phyloP scores from a whole-genome alignment of 1,140 invertebrate species.

The Solenopsis invicta region DNA sequence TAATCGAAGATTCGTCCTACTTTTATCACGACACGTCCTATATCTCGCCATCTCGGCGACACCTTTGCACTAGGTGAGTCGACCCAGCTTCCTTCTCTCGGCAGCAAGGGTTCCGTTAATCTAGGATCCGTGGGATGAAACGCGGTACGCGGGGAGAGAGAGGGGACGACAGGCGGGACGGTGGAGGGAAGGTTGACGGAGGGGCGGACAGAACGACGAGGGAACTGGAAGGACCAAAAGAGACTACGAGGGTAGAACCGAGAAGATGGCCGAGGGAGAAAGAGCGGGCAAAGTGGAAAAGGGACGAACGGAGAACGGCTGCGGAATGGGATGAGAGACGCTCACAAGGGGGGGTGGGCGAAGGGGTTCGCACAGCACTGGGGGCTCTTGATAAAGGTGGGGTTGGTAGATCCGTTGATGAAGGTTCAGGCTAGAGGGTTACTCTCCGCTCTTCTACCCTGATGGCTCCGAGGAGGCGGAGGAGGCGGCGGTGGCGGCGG shows the following conservation, averaged over 20 bases:
- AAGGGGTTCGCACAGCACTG: constrained; percentile 78
- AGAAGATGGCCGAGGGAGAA: constrained; percentile 64
- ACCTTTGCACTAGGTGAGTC: constrained; percentile 83
- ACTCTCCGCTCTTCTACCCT: constrained; percentile 85
- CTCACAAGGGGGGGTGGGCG: constrained; percentile 46
- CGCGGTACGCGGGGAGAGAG: not conserved
- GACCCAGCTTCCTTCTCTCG: constrained; percentile 80
- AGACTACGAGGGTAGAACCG: constrained; percentile 67
- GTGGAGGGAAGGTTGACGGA: constrained; percentile 66
- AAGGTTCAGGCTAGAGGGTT: constrained; percentile 86
- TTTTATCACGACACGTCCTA: constrained; percentile 57
- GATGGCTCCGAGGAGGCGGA: constrained; percentile 80
- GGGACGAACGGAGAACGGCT: constrained; percentile 48
- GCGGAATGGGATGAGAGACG: constrained; percentile 56
- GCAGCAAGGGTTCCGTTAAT: constrained; percentile 86
- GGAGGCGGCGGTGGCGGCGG: too few species aligned
- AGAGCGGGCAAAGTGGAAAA: constrained; percentile 15
- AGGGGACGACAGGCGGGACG: not conserved
- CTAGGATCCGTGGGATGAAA: constrained; percentile 79
- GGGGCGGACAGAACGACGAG: constrained; percentile 63
- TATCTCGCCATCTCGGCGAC: constrained; percentile 76
- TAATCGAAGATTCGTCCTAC: constrained; percentile 54
- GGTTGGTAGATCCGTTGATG: constrained; percentile 87
- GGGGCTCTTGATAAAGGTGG: constrained; percentile 87
- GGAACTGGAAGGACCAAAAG: constrained; percentile 63